Base-by-base conservation (phyloP, 2,888 invertebrate genomes). In the Leptinotarsa peninsularis region DNA sequence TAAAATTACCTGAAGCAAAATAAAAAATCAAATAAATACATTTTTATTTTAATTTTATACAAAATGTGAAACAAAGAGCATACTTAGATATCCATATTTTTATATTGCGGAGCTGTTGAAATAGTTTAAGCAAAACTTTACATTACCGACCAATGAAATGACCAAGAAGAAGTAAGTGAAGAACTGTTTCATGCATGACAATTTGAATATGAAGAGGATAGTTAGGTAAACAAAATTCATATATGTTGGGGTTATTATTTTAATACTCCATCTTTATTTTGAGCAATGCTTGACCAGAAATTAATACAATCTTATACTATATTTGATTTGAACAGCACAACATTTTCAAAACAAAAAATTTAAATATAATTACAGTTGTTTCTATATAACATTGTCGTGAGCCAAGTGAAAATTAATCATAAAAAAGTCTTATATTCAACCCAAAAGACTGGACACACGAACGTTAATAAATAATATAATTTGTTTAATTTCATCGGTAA, bases 181-280 rank as follows among this genome's bases (percentile, higher is more conserved):
- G 15, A 58, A 58, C 23, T 23, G 23, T 21, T 23, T 13, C 58
- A 58, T 4, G 21, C 58, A 58, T 23, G 14, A 21, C 14, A 3
- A 58, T 58, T 58, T 23, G 2, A 23, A 21, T 15, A 14, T 58
- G 5, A 58, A 23, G 18, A 54, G 14, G 52, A 52, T 52, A 52
- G 52, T 52, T 58, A 58, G 3, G 3, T 67, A 67, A 67, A 50
- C n/a, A 54, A 54, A 69, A 13, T 21, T n/a, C n/a, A 69, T 63
- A 54, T 54, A 43, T 15, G 23, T 23, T 63, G 72, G 72, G 75
- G 75, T 75, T 68, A 72, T 49, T 63, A 68, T 54, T 63, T 66
- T 71, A 75, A 75, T 75, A 75, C 75, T 75, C 63, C 50, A 27
- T 58, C 18, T 54, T 27, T 63, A 69, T 21, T 68, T 75, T 75